Base-by-base conservation (phyloP, 2,888 invertebrate species). In the Drosophila heteroneura region DNA sequence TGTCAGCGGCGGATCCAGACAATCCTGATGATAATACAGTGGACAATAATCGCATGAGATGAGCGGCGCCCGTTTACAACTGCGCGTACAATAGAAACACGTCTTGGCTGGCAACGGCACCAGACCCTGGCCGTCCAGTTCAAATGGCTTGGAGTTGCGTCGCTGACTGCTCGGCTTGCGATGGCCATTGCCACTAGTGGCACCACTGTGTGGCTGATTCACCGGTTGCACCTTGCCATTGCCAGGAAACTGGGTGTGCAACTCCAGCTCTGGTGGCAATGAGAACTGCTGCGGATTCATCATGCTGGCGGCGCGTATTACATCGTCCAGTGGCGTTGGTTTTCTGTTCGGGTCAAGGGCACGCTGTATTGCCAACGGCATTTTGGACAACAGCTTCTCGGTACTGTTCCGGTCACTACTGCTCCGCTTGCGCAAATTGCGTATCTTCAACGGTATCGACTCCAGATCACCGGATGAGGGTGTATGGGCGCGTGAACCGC, bases 1-100 rank as follows among this genome's bases (percentile, higher is more conserved):
- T 0, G 98, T 97, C 64, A 99, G 94, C 0, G 99, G 99, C 1
- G 99, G 99, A 92, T 98, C 97, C 75, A 99, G 93, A 91, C 99
- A 99, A 93, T 99, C 99, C 94, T 97, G 95, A 93, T 99, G 99
- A 92, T 96, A 99, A 82, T 96, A 95, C 66, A 97, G 94, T 0
- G 98, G 96, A 92, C 99, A 99, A 94, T 97, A 99, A 94, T 99
- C 99, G 93, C 99, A 99, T 75, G 97, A 97, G 58, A 99, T 94
- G 81, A 99, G 94, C 0, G 98, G 97, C 0, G 97, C 97, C 63
- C 95, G 94, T 83, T 97, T 95, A 93, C 98, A 98, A 22, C 97
- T 97, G 88, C 96, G 96, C 68, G 95, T 94, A 92, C 98, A 99
- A 83, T 96, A 96, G 92, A 96, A 97, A 94, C 99, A 99, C 14